Evolutionary conservation across 2,797 vertebrate species (phyloP), one percentile per base, ranked within the genome.

Genomic region (Smutsia temminckii): DNA sequence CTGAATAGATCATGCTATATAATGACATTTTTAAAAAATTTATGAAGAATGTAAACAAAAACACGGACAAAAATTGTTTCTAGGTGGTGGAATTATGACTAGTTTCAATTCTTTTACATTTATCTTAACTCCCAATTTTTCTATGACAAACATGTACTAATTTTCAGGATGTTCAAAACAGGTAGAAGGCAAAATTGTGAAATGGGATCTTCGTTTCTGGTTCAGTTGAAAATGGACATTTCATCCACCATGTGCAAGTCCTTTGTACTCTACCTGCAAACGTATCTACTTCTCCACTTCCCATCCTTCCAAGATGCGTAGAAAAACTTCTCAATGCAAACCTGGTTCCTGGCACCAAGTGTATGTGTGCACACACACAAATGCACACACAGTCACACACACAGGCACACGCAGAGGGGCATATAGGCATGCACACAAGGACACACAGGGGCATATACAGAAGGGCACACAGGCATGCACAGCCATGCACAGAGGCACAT

Each of bases 31-130:
- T 3, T 46, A 81, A 87, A 71, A 63, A 68, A 23, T 32, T 25
- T 34, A 16, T 37, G 20, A 92, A 77, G 59, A 91, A 61, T 23
- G 2, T 78, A 85, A 92, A 53, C 42, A 49, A 87, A 81, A 86
- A 78, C 32, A 40, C n/a, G 40, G 63, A 49, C 13, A 61, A 80
- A 66, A 4, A 5, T 53, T 78, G 34, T 88, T 51, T 92, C 46
- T 86, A 83, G 37, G 55, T 85, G n/a, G 5, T 79, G 20, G 68
- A 80, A 61, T 80, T 66, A 64, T 37, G 57, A 7, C 42, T n/a
- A 40, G 25, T 69, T 75, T 87, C n/a, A 40, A 57, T 25, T 77
- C 66, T 49, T 37, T 40, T 75, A 69, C n/a, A 23, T 88, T 69
- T 85, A 23, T 51, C 53, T 53, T 86, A 64, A 84, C 29, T 55